Evolutionary conservation across 2,888 invertebrate species (phyloP).

Genomic region (Ormia ochracea): DNA sequence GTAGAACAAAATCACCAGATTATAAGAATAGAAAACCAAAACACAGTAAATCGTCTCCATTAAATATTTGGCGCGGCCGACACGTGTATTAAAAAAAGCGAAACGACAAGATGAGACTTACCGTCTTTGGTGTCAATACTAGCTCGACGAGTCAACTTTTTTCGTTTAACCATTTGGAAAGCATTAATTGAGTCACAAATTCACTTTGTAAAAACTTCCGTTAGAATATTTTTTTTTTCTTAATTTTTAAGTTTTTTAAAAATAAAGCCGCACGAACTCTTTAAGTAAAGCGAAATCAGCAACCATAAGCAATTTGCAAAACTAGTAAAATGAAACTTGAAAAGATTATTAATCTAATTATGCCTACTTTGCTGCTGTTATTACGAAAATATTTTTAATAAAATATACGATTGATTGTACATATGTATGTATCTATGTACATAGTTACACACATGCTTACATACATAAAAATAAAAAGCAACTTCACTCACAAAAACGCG

Average conservation of each 20-base stretch:
- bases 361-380: neutral
- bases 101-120: constrained; percentile 32
- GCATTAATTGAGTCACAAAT: neutral
- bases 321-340: neutral
- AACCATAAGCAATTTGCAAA: neutral
- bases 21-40: neutral
- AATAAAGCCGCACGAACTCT: neutral
- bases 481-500: constrained; percentile 21
- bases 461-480: neutral
- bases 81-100: constrained; percentile 20
- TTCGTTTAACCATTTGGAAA: constrained; percentile 25
- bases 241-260: neutral
- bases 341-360: neutral
- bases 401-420: neutral
- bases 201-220: neutral
- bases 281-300: neutral
- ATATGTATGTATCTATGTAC: no score
- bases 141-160: neutral
- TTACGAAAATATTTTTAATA: constrained; percentile 13
- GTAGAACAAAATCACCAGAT: neutral
- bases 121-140: constrained; percentile 29
- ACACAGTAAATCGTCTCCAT: neutral
- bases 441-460: no score
- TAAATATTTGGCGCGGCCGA: neutral
- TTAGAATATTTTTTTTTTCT: no score